Base-by-base conservation (phyloP, 64 coral and sea anemone genomes). In the Hydrozoanthus tunicans region DNA sequence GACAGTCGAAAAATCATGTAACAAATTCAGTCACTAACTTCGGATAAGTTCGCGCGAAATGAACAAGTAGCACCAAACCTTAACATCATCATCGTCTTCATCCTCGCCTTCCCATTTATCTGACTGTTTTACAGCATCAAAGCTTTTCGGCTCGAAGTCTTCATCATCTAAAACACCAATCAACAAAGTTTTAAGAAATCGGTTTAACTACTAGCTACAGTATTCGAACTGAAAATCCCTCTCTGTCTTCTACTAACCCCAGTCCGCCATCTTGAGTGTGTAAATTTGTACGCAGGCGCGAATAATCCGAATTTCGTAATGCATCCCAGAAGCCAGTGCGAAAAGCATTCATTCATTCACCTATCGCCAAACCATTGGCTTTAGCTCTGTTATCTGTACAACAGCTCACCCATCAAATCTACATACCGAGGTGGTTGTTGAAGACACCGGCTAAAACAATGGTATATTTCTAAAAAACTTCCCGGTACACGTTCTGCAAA, bases 21-120 rank as follows among this genome's bases (percentile, higher is more conserved):
- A 64, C 43, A 53, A 79, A 93, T 10, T 14, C 11, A 69, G 15
- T 15, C 13, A 85, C 62, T 7, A 80, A 54, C 59, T 15, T 26
- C 55, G 70, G 62, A 86, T 53, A 32, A 84, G n/a, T 8, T 64
- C 13, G 72, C 58, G 88, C 53, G 62, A 78, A 83, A 74, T 20
- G 58, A 85, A 6, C 6, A 62, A 57, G 25, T 20, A 67, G 58
- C 86, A 70, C 6, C 78, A 73, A 56, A 93, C 92, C 92, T 93
- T 93, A 1, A 93, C 78, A 61, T 80, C 64, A 13, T 74, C 84
- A 59, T 93, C 92, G 26, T 93, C 92, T 90, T 93, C 85, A 81
- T 93, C 92, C 17, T 93, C 92, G 65, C 92, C 92, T 90, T 90
- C 92, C 92, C 92, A 93, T 58, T 93, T 93, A 93, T 93, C 92